Evolutionary conservation across 2,113 vertebrate species (phyloP), one percentile per base, ranked within the genome.

Genomic region (Elanoides forficatus): DNA sequence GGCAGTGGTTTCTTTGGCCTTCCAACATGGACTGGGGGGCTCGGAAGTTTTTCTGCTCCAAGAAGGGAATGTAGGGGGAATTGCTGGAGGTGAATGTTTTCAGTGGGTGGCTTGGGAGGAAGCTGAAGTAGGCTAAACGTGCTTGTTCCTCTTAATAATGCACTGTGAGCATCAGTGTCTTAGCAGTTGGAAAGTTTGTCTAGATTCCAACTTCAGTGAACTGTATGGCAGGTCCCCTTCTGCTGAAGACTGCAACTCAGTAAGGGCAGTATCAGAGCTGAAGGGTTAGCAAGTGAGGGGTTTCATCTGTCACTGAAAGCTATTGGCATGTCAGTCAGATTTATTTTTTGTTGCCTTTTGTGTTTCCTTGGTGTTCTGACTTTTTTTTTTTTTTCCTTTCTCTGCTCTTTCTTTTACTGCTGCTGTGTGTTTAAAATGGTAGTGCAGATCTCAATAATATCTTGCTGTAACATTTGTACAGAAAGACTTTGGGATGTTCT

Each of bases 151-250:
- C 43, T 82, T 93, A 79, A 34, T 89, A 91, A 79, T 60, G 83
- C n/a, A 16, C 50, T 36, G 15, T 26, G 83, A 96, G 90, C 90
- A 83, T 93, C 82, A 42, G 32, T 91, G 90, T 95, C 81, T 93
- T 93, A 76, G 73, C 81, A 72, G 84, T 65, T 95, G 96, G 96
- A 86, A 95, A 94, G 89, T 72, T 68, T 58, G 43, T 95, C 93
- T 86, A 42, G 67, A 88, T 93, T 96, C 91, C 95, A 97, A 26
- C 91, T 95, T 81, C 58, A 94, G 94, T 81, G 96, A 96, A 62
- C 80, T 81, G 45, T 52, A 22, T 73, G 86, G 84, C 85, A 89
- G 91, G 92, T 93, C 60, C 32, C 95, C 92, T 79, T 68, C 68
- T 81, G 93, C 86, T 50, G 25, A 48, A 23, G 38, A 4, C 23